A percentile compares a stretch with the other conserved stretches of the same genome.
phyloP scores from a whole-genome alignment of 2,797 vertebrate species.

The Telmatherina bonti region DNA sequence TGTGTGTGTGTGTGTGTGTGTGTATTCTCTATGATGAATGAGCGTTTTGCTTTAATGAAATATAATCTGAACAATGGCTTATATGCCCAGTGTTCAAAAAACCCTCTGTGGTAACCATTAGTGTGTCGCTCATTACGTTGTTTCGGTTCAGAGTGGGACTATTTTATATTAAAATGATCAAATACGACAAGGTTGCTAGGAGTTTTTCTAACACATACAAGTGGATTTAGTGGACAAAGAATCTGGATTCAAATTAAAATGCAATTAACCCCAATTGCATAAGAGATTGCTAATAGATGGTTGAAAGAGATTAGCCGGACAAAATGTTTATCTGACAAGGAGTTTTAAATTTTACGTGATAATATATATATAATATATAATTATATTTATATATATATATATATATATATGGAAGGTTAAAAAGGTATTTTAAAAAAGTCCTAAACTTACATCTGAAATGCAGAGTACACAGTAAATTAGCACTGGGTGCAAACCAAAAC shows the following conservation, averaged over 20 bases:
- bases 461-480: no score
- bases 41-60: conserved; percentile 44
- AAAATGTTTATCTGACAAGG: neutral
- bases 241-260: no score
- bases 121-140: conserved; percentile 71
- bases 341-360: neutral
- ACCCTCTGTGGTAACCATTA: conserved; percentile 58
- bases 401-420: neutral
- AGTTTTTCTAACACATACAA: conserved; percentile 20
- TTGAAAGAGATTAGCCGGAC: neutral
- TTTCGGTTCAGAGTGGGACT: conserved; percentile 72
- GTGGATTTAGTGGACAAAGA: neutral
- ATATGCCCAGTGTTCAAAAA: conserved; percentile 56
- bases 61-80: conserved; percentile 53
- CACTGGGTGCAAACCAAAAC: no score
- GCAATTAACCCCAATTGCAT: neutral
- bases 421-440: no score
- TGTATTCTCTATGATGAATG: conserved; percentile 20
- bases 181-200: conserved; percentile 56
- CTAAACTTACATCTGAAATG: no score
- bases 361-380: no score
- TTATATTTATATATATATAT: no score
- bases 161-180: conserved; percentile 81
- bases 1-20: conserved; percentile 34
- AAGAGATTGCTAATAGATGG: neutral